phyloP scores from a whole-genome alignment of 2,797 vertebrate species.

The Hippoglossus hippoglossus region DNA sequence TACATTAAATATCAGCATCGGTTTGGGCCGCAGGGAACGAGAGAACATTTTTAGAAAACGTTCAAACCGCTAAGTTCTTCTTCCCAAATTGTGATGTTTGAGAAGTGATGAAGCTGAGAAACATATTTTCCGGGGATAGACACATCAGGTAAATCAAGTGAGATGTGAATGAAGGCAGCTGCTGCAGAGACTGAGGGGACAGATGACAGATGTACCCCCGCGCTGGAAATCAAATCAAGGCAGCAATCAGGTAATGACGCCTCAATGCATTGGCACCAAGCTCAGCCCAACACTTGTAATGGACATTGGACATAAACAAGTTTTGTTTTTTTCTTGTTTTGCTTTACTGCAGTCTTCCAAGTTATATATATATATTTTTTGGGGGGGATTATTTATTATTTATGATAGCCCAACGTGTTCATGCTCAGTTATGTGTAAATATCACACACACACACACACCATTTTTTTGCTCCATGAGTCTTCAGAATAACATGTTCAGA shows the following conservation, averaged over 20 bases:
- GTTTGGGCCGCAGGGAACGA: slow-evolving; percentile 20
- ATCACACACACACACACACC: too few species aligned
- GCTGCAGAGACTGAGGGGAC: slow-evolving; percentile 23
- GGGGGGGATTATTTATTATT: too few species aligned
- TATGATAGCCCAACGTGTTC: too few species aligned
- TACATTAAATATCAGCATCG: slow-evolving; percentile 44
- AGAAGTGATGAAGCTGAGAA: slow-evolving; percentile 21
- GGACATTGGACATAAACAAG: too few species aligned
- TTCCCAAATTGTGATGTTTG: slow-evolving; percentile 11
- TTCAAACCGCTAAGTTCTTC: slow-evolving; percentile 6
- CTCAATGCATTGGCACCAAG: too few species aligned
- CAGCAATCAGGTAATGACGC: neutral
- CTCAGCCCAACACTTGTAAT: too few species aligned
- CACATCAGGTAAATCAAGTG: slow-evolving; percentile 21
- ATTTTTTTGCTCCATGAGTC: too few species aligned
- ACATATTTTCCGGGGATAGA: slow-evolving; percentile 17
- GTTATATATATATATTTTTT: too few species aligned
- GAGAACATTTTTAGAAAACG: neutral
- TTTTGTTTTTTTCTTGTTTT: too few species aligned
- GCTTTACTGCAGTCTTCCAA: too few species aligned
- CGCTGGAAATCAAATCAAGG: slow-evolving; percentile 16
- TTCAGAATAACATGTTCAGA: too few species aligned
- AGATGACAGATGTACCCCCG: slow-evolving; percentile 20
- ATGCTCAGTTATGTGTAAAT: too few species aligned
- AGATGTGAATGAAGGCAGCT: slow-evolving; percentile 35